Base-by-base conservation (phyloP, 1,140 invertebrate species). In the Drosophila sp. region DNA sequence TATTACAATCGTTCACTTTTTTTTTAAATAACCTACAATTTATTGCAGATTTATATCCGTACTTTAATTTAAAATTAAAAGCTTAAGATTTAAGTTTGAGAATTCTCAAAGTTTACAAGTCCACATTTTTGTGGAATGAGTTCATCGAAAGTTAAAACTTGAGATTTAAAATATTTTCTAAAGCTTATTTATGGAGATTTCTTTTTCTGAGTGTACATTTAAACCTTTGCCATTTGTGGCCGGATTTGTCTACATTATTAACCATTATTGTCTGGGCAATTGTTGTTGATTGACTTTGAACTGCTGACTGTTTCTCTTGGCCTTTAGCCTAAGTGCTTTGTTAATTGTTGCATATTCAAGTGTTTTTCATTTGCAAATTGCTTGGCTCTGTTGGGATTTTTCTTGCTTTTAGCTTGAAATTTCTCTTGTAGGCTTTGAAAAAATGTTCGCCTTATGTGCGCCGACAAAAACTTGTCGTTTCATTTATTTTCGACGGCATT, bases 271-370 rank as follows among this genome's bases (percentile, higher is more conserved):
- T 58, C 76, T 57, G 67, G 21, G 1, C 21, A 21, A 21, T 21
- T 21, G 21, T 4, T 4, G 1, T 66, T 66, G 56, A 70, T 77
- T 86, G 56, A 71, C 72, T 75, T 65, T 78, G 67, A 63, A 72
- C 56, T 75, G 63, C 45, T 21, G 21, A 21, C 40, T 53, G 50
- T 36, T 38, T 40, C 36, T 32, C 11, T 7, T 16, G 38, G 18
- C 45, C 14, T 57, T 34, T 64, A 40, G 40, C 40, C 58, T 58
- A 14, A 56, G 29, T 40, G 9, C 2, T 16, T 29, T 59, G 54
- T 27, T 59, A 70, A 87, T 70, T 78, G 71, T 72, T 78, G 78
- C 75, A 76, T 58, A 72, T 53, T 58, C 46, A 76, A 81, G 54
- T 61, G 57, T 43, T 70, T 53, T 29, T 36, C 50, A 65, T 69